phyloP scores from a whole-genome alignment of 2,797 vertebrate species.

The Myotis daubentonii region DNA sequence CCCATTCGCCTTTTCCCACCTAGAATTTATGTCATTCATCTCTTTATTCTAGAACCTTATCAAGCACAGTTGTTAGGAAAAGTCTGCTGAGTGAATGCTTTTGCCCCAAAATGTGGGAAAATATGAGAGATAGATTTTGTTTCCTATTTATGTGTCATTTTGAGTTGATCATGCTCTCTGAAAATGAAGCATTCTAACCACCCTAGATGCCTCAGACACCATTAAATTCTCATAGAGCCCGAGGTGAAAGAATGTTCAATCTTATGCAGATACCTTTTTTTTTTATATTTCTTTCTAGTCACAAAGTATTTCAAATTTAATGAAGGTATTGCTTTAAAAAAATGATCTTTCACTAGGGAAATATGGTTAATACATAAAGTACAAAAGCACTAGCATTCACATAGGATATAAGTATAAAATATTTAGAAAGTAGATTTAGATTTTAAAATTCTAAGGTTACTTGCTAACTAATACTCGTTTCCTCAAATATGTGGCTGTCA shows the following conservation, averaged over 20 bases:
- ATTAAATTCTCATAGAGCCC: slow-evolving; percentile 25
- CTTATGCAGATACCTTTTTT: neutral
- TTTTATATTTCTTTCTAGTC: slow-evolving; percentile 9
- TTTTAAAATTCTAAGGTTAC: slow-evolving; percentile 25
- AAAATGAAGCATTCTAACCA: slow-evolving; percentile 8
- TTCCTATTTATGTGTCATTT: neutral
- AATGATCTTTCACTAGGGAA: neutral
- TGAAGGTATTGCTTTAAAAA: slow-evolving; percentile 17
- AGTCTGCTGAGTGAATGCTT: neutral
- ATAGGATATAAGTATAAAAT: slow-evolving; percentile 11
- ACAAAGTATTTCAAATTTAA: slow-evolving; percentile 68
- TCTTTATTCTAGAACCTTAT: neutral
- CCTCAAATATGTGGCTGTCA: neutral
- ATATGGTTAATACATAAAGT: slow-evolving; percentile 17
- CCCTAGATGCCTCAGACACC: neutral
- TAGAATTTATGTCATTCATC: neutral
- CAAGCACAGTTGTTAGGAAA: neutral
- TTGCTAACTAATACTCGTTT: neutral
- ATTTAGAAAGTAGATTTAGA: slow-evolving; percentile 36
- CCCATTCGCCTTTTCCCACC: neutral
- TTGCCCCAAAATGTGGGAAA: neutral
- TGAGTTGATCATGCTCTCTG: neutral
- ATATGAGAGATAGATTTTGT: neutral
- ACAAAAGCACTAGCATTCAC: neutral
- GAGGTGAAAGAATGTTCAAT: neutral